Conservation (phyloP, 2,888 invertebrate genomes). For the Tolmerus cingulatus region DNA sequence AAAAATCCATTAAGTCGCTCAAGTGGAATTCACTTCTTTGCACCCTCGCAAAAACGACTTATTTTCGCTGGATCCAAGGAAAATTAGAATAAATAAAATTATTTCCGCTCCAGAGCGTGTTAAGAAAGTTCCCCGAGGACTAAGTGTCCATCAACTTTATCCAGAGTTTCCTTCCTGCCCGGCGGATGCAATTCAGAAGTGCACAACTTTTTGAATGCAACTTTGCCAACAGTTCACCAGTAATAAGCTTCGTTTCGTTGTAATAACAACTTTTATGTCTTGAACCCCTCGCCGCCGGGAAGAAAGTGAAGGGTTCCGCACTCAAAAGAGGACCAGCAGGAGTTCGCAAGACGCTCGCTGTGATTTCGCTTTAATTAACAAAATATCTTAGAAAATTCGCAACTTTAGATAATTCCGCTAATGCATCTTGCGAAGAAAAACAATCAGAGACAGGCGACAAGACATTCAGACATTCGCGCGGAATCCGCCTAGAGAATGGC, state of each 20-base stretch:
- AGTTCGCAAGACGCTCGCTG: background rate
- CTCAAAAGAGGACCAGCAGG: background rate
- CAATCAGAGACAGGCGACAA: constrained; percentile 15
- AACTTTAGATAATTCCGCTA: constrained; percentile 25
- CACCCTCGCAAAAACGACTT: background rate
- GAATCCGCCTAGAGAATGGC: background rate
- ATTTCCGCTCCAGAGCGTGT: background rate
- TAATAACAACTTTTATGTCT: constrained; percentile 18
- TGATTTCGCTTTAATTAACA: constrained; percentile 30
- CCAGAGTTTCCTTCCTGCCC: background rate
- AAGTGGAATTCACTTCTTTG: background rate
- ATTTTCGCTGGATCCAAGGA: background rate
- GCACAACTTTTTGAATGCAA: constrained; percentile 18
- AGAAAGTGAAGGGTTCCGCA: background rate
- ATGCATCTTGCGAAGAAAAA: constrained; percentile 17
- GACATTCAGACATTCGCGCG: background rate
- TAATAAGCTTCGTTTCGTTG: constrained; percentile 21
- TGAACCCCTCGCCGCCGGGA: background rate
- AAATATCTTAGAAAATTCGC: constrained; percentile 1
- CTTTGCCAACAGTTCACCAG: background rate
- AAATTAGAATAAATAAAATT: background rate
- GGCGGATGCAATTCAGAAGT: constrained; percentile 2
- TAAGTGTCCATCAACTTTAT: background rate
- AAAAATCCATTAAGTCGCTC: background rate
- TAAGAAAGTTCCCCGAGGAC: background rate